Evolutionary conservation across 2,888 invertebrate species (phyloP).

Genomic region (Melanotus villosus): DNA sequence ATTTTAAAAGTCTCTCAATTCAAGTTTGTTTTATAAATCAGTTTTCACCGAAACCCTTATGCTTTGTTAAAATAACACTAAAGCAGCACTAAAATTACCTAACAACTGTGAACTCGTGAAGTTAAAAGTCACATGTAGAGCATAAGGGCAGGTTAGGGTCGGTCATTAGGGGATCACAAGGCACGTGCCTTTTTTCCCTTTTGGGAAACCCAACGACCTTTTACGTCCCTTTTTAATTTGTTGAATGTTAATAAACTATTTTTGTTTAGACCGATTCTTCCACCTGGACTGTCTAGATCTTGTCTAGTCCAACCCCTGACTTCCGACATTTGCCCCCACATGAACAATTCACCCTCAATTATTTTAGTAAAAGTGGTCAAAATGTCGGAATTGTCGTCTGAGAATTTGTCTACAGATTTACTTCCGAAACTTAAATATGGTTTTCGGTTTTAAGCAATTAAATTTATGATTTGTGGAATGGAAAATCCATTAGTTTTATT

Average conservation of each 20-base stretch:
- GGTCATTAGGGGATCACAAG: conserved; percentile 41
- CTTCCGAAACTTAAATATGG: neutral
- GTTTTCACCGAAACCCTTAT: too few species aligned
- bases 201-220: neutral
- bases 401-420: neutral
- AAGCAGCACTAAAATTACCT: conserved; percentile 25
- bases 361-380: neutral
- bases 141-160: conserved; percentile 41
- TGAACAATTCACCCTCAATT: neutral
- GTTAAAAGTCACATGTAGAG: conserved; percentile 41
- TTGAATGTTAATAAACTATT: conserved; percentile 28
- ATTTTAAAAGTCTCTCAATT: too few species aligned
- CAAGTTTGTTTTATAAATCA: neutral
- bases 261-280: conserved; percentile 25
- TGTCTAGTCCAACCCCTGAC: conserved; percentile 51
- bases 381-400: neutral
- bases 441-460: neutral
- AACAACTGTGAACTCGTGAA: conserved; percentile 39
- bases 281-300: conserved; percentile 52
- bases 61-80: neutral
- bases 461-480: too few species aligned
- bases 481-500: too few species aligned
- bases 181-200: conserved; percentile 38
- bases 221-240: conserved; percentile 27
- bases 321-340: conserved; percentile 46